Evolutionary conservation across 23 tunicate species (phyloP), one percentile per base, ranked within the genome.

Genomic region (Halocynthia aurantium): DNA sequence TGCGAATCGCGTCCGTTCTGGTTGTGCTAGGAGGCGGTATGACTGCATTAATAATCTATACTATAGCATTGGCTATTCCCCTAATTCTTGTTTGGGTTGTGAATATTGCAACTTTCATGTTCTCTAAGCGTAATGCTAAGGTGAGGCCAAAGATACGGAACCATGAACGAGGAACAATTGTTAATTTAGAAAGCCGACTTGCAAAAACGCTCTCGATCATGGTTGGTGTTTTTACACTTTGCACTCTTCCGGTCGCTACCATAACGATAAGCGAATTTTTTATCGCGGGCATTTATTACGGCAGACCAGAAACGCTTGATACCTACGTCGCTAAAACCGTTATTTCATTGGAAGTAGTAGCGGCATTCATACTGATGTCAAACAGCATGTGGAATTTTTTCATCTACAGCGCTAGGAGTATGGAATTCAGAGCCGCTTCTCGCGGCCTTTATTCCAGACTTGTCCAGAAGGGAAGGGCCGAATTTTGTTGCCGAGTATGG

Each of bases 381-480:
- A 88, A 88, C 81, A 88, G 95, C 51, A 81, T 88, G 15, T 88
- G 95, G 84, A 88, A 88, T 71, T 88, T 87, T 57, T 77, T 88
- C 77, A 88, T 88, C 8, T 88, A 88, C 87, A 88, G 81, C 63
- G 49, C 67, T 15, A 83, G 95, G 50, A 88, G 78, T 53, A 54
- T 52, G 68, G 86, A 87, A 9, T 87, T 87, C 51, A 20, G 78
- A 51, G 78, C 78, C 44, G 76, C 76, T 17, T 10, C 76, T 49
- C 9, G 15, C 10, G 31, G 31, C 5, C 9, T 65, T 20, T 65
- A 65, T 15, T 20, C 19, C 10, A 49, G 6, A 10, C 49, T 9
- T 20, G 10, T 65, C 10, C 18, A 65, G 31, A 65, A 15, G 70
- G 31, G 70, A 31, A 31, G 44, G 44, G 44, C 44, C 44, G 44